Conservation (phyloP, 2,113 vertebrate genomes). For the Oncorhynchus tshawytscha region DNA sequence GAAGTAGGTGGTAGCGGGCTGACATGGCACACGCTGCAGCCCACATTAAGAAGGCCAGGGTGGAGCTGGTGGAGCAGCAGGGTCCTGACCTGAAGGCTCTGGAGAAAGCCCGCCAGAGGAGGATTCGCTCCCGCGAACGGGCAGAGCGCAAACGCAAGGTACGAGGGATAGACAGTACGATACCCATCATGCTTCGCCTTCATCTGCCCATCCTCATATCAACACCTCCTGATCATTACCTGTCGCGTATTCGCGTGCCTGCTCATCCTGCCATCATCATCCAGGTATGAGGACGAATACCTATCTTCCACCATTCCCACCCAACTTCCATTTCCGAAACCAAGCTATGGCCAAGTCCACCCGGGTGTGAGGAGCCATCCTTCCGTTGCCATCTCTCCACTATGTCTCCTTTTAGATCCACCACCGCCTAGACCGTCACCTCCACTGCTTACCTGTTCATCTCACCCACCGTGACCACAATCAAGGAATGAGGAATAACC, state of each 20-base stretch:
- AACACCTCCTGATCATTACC: neutral
- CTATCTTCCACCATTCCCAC: too few species aligned
- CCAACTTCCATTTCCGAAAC: too few species aligned
- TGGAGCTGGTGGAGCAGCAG: conserved; percentile 82
- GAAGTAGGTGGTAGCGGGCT: conserved; percentile 3
- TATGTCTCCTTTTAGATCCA: too few species aligned
- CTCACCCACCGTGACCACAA: neutral
- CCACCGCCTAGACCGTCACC: too few species aligned
- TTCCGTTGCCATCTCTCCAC: too few species aligned
- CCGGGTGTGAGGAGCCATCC: too few species aligned
- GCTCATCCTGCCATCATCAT: neutral
- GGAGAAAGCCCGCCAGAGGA: conserved; percentile 87
- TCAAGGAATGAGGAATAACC: neutral
- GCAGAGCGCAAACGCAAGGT: conserved; percentile 84
- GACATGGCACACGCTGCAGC: conserved; percentile 95
- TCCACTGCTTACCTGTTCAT: too few species aligned
- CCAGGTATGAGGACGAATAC: neutral
- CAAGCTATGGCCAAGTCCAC: too few species aligned
- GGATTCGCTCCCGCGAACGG: conserved; percentile 86
- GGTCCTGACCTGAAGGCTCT: conserved; percentile 77
- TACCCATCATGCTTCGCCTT: neutral
- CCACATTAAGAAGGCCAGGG: conserved; percentile 96
- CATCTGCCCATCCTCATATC: neutral
- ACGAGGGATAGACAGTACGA: conserved; percentile 45
- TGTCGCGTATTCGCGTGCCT: neutral